A percentile compares a stretch with the other conserved stretches of the same genome.
phyloP scores from a whole-genome alignment of 1,140 invertebrate genomes.

The Drosophila nikananu region DNA sequence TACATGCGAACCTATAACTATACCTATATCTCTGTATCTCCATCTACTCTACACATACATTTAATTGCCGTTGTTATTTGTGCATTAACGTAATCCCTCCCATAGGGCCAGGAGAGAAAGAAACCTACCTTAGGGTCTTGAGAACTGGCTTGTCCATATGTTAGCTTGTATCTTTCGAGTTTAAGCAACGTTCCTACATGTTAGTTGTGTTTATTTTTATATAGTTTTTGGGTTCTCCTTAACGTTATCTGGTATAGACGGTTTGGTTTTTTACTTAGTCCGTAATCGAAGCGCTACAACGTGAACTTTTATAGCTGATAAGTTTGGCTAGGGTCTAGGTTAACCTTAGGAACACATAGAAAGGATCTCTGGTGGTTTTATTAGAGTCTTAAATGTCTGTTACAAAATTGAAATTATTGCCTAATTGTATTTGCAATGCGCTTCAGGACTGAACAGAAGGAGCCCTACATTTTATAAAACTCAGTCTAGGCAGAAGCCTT shows the following conservation, averaged over 20 bases:
- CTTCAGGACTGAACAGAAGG: neutral
- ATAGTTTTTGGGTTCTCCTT: slow-evolving; percentile 36
- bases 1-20: slow-evolving; percentile 26
- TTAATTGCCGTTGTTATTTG: slow-evolving; percentile 73
- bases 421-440: neutral
- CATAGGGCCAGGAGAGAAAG: slow-evolving; percentile 4
- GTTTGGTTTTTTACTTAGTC: slow-evolving; percentile 37
- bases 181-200: slow-evolving; percentile 73
- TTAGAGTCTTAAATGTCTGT: slow-evolving; percentile 16
- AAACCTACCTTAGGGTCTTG: slow-evolving; percentile 4
- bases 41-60: slow-evolving; percentile 19
- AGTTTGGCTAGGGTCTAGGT: slow-evolving; percentile 38
- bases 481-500: neutral
- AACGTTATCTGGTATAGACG: slow-evolving; percentile 18
- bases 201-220: slow-evolving; percentile 34
- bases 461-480: neutral
- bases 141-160: slow-evolving; percentile 2
- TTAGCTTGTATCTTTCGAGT: slow-evolving; percentile 19
- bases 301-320: slow-evolving; percentile 67
- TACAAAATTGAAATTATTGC: neutral
- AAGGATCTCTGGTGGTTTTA: slow-evolving; percentile 58
- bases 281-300: slow-evolving; percentile 66
- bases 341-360: slow-evolving; percentile 32
- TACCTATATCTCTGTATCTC: slow-evolving; percentile 13
- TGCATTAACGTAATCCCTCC: slow-evolving; percentile 65